Evolutionary conservation across 2,113 vertebrate genomes (phyloP).

Genomic region (Camelus bactrianus): DNA sequence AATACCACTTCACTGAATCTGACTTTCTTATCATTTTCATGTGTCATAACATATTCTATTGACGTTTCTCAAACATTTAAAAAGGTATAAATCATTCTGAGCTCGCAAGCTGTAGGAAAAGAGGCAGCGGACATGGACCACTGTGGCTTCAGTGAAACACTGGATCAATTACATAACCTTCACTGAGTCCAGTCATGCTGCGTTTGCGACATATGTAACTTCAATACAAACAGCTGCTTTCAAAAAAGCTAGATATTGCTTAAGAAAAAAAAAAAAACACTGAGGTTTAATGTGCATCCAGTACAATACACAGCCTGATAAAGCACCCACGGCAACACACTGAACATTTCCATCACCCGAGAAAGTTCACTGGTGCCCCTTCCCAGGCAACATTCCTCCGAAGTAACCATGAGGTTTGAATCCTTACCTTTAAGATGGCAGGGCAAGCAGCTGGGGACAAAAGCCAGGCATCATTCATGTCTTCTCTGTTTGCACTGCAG

Average conservation of each 20-base stretch:
- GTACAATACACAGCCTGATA: neutral
- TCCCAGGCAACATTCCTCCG: neutral
- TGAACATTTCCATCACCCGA: neutral
- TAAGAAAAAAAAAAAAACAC: neutral
- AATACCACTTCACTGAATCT: neutral
- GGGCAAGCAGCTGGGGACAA: neutral
- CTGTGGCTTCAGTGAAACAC: neutral
- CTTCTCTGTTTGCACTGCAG: too few relatives aligned
- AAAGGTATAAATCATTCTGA: neutral
- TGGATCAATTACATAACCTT: neutral
- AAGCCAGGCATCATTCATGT: neutral
- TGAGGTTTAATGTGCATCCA: neutral
- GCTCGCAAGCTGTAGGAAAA: rapidly evolving
- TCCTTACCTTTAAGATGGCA: neutral
- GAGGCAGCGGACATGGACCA: rapidly evolving
- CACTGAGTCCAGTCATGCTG: too few relatives aligned
- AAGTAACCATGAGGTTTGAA: neutral
- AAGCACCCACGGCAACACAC: neutral
- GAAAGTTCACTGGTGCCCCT: neutral
- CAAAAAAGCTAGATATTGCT: neutral
- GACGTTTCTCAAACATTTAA: neutral
- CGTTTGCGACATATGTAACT: neutral
- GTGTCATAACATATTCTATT: neutral
- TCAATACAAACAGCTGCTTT: slow-evolving; percentile 1
- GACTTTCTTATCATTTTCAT: neutral